Base-by-base conservation (phyloP, 1,140 invertebrate genomes). In the Drosophila asahinai region DNA sequence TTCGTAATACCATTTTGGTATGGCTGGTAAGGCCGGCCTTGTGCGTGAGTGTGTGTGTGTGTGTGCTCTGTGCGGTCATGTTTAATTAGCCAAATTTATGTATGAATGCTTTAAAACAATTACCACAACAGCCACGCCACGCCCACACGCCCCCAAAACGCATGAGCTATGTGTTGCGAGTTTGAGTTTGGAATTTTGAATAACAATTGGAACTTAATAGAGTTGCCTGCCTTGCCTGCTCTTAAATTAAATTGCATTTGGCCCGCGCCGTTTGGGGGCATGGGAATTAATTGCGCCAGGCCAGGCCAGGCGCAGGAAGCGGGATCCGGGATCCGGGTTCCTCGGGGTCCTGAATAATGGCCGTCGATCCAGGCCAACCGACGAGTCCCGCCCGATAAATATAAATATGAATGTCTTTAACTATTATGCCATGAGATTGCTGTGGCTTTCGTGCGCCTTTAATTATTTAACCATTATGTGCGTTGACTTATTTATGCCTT, bases 51-150 rank as follows among this genome's bases (percentile, higher is more conserved):
- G 59, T 48, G 63, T 12, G 12, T 6, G 25, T 11, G 58, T 30
- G 68, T 47, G 54, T 19, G 36, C n/a, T 45, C 57, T 48, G 57
- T 59, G 59, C 52, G 86, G 86, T 54, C 79, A 72, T 86, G 79
- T 91, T 86, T 86, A 86, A 90, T 90, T 86, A 91, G 72, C 72
- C 81, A 86, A 82, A 86, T 90, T 77, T 77, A 77, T 91, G 79
- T 80, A 80, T 84, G 67, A 82, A 81, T 90, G 66, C 78, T 77
- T 80, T 86, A 74, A 83, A 87, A 89, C 86, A 89, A 90, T 86
- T 90, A 81, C 81, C 73, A 49, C 67, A 63, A 40, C 22, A 33
- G 51, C 36, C 60, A 65, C 60, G 45, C 64, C 49, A 65, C 60
- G 45, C 64, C 49, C 62, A 62, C n/a, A 40, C 55, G 62, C 27